Base-by-base conservation (phyloP, 2,888 invertebrate species). In the Trachelus stipa region DNA sequence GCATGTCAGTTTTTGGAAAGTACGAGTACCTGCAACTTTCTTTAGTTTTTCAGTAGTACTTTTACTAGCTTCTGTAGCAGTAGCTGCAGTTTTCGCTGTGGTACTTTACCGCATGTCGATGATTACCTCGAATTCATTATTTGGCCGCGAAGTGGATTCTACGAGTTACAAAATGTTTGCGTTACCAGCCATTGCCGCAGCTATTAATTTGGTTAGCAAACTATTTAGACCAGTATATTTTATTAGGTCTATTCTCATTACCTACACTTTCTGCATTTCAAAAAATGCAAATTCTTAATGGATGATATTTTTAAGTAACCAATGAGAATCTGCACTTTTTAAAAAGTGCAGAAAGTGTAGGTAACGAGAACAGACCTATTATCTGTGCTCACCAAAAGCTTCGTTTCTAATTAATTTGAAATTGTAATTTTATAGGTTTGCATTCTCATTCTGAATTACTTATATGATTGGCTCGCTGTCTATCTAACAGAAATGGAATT, bases 21-120 rank as follows among this genome's bases (percentile, higher is more conserved):
- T 94, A 76, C 94, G 95, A 86, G 93, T 96, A 81, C 95, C 96
- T 33, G 94, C 95, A 31, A 94, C 95, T 79, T 91, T 96, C 82
- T 92, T 96, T 75, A 96, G 96, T 87, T 95, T 95, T 86, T 94
- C 95, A 23, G 92, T 96, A 78, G 95, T 95, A 80, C 85, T 95
- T 73, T 90, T 95, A 79, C 91, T 93, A 94, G 93, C 96, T 80
- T 92, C 93, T 77, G 91, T 96, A 82, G 96, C 97, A 74, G 84
- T 96, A 33, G 95, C 94, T 33, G 95, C 96, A 30, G 95, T 97
- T 33, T 93, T 96, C 87, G 96, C 95, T 6, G 94, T 97, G 40
- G 95, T 97, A 73, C 92, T 96, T 34, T 97, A 97, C 91, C 93
- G 95, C 79, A 95, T 95, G 94, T 93, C 95, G 0, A 92, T 94